These are phyloP conservation scores for Pinna nobilis DNA, from an alignment of 1,140 invertebrate species.

Conservation along the genomic window DNA sequence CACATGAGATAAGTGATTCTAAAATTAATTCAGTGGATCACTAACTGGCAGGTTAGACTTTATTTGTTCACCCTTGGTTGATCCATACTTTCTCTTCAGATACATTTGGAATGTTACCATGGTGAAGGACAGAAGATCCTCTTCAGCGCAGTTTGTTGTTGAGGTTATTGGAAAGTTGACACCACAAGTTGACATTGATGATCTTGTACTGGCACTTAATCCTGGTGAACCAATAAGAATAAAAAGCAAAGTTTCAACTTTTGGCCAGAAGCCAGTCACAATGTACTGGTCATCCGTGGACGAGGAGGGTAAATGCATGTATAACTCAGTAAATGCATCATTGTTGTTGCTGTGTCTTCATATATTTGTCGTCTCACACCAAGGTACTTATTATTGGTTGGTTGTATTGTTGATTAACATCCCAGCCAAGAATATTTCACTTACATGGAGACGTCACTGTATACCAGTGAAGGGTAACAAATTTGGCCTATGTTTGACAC, in stretches of 20 bases:
- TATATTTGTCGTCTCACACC: too few relatives aligned
- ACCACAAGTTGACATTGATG: background rate
- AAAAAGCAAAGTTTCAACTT: background rate
- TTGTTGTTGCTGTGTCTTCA: too few relatives aligned
- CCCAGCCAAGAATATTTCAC: too few relatives aligned
- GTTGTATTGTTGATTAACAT: too few relatives aligned
- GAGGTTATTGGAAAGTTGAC: background rate
- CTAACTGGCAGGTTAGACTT: background rate
- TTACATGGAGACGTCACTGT: too few relatives aligned
- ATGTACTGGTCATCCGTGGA: slow-evolving; percentile 4
- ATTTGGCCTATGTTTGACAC: too few relatives aligned
- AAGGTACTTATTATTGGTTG: too few relatives aligned
- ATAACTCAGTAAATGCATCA: too few relatives aligned
- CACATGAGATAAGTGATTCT: too few relatives aligned
- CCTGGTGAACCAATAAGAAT: background rate
- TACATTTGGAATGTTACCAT: slow-evolving; percentile 16
- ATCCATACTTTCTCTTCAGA: background rate
- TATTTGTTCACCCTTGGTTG: too few relatives aligned
- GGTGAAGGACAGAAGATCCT: slow-evolving; percentile 11
- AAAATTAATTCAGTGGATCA: background rate
- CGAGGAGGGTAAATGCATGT: slow-evolving; percentile 6
- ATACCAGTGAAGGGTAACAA: too few relatives aligned
- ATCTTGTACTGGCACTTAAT: background rate
- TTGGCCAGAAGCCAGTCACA: slow-evolving; percentile 3
- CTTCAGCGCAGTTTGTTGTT: background rate